Evolutionary conservation across 2,797 vertebrate species (phyloP).

Genomic region (Xiphorhynchus erythropygius): DNA sequence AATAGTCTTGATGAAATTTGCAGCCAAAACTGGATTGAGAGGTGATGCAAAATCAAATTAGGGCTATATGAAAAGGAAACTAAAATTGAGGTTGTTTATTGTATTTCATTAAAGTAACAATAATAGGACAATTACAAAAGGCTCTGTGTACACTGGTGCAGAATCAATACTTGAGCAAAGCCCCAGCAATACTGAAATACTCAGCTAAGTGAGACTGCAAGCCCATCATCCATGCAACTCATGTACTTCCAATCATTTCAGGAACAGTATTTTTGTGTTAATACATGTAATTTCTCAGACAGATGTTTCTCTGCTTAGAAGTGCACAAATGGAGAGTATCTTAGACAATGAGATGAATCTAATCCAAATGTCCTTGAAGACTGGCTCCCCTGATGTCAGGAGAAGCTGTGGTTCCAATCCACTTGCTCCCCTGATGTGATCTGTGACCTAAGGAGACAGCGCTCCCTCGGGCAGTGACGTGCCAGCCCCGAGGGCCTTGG

Average conservation of each 20-base stretch:
- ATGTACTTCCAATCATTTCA: background rate
- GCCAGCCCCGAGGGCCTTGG: rapidly evolving
- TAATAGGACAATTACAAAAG: background rate
- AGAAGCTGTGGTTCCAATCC: background rate
- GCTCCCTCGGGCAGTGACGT: rapidly evolving
- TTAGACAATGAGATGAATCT: background rate
- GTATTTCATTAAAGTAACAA: background rate
- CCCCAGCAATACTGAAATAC: background rate
- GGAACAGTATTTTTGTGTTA: background rate
- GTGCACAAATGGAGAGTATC: background rate
- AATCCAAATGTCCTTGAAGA: background rate
- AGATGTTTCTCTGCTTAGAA: background rate
- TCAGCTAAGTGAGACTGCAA: background rate
- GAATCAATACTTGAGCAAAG: background rate
- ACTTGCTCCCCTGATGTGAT: background rate
- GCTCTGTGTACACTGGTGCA: background rate
- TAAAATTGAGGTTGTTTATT: background rate
- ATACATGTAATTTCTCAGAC: background rate
- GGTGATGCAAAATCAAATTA: background rate
- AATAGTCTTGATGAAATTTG: conserved; percentile 18
- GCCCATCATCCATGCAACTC: background rate
- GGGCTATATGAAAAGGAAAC: background rate
- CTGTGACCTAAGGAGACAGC: background rate
- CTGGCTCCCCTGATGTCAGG: background rate
- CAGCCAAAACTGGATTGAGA: background rate